Base-by-base conservation (phyloP, 2,113 vertebrate species). In the Propithecus coquereli region DNA sequence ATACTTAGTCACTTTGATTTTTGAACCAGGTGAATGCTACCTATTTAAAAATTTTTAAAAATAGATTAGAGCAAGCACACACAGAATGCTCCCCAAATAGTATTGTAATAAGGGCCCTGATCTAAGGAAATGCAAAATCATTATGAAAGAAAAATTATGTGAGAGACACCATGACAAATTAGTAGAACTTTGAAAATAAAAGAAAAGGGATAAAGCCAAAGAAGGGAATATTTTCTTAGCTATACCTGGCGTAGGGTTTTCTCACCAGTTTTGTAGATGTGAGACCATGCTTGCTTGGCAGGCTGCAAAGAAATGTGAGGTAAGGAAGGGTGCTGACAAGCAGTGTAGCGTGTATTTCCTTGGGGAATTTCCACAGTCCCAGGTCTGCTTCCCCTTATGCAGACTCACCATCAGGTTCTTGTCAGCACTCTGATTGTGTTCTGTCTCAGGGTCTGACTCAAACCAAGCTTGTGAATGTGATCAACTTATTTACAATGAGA, bases 11-110 rank as follows among this genome's bases (percentile, higher is more conserved):
- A 61, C 79, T 93, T 90, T 65, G 7, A 83, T n/a, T 70, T 90
- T 85, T 94, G 73, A 94, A 70, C 83, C 77, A 63, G 57, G 85
- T 91, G 79, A 87, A 57, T 83, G 43, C 61, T 63, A 61, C 34
- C 59, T 94, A 90, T 40, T 87, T 57, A 92, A 82, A 88, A 94
- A 91, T 61, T 23, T 79, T 70, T 32, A 6, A 81, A 96, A 66
- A 50, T 12, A 61, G n/a, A 61, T 66, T 71, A 68, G 90, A 74
- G 57, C 13, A 52, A 66, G 68, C 66, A 37, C 54, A n/a, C 8
- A 87, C 12, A 92, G 91, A 87, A 76, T 80, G 30, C 47, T 81
- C 68, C 40, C 50, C 82, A 80, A 80, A 52, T 71, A 92, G 32
- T 27, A 68, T 68, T 40, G 10, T 92, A 87, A 85, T 47, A 54